A percentile compares a stretch with the other conserved stretches of the same genome.
Conservation (phyloP, 2,113 vertebrate species). For the Larimichthys crocea region DNA sequence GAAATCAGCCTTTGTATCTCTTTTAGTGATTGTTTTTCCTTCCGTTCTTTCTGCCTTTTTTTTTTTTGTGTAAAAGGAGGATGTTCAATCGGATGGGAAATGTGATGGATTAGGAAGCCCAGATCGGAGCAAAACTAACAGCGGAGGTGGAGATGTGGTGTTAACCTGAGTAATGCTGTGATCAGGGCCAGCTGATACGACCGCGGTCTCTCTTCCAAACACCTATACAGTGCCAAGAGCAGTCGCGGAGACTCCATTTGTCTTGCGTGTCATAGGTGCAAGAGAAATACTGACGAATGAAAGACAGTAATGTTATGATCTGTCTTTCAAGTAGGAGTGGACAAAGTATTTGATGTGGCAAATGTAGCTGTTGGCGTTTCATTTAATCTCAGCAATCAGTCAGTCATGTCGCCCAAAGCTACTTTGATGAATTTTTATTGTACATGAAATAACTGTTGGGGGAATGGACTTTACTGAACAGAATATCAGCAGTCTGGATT, state of each 20-base stretch:
- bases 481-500: not conserved
- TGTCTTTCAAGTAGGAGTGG: not conserved
- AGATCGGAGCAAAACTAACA: conserved; percentile 42
- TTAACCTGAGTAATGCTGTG: conserved; percentile 56
- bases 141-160: conserved; percentile 40
- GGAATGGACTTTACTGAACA: not conserved
- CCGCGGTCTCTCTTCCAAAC: not conserved
- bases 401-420: not conserved
- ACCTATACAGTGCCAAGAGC: not conserved
- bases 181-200: conserved; percentile 18
- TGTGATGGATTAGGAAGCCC: conserved; percentile 61
- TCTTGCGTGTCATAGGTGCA: not conserved
- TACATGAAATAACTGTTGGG: not conserved
- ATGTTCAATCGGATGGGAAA: conserved; percentile 44
- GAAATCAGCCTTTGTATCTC: conserved; percentile 79
- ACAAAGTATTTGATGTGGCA: not conserved
- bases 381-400: not conserved
- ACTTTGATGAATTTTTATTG: not conserved
- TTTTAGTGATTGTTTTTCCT: conserved; percentile 80
- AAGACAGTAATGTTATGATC: not conserved
- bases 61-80: conserved; percentile 37
- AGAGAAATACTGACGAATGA: not conserved
- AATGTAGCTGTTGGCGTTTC: not conserved
- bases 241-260: not conserved
- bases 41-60: conserved; percentile 42